Evolutionary conservation across 2,888 invertebrate genomes (phyloP).

Genomic region (Athetis lepigone): DNA sequence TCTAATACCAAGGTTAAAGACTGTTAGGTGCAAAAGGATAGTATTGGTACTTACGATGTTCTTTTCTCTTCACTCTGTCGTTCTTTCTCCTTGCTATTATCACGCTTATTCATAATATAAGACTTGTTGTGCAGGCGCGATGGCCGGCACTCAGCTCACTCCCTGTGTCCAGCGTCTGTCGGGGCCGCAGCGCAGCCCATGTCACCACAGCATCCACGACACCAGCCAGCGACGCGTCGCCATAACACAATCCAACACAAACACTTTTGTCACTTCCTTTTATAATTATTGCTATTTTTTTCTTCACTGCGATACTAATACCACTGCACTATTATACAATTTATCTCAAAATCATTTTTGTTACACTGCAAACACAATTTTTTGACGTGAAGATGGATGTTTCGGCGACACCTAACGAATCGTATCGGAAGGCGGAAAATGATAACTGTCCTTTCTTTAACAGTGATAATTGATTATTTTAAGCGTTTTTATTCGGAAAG

Average conservation of each 20-base stretch:
- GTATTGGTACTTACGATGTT: constrained; percentile 82
- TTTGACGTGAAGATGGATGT: constrained; percentile 72
- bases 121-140: constrained; percentile 84
- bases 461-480: constrained; percentile 54
- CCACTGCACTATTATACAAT: constrained; percentile 85
- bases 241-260: constrained; percentile 81
- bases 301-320: constrained; percentile 77
- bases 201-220: constrained; percentile 83
- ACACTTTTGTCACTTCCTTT: constrained; percentile 71
- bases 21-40: neutral
- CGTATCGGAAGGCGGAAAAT: constrained; percentile 49
- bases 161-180: constrained; percentile 85
- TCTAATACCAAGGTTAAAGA: neutral
- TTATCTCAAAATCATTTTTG: constrained; percentile 90
- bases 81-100: constrained; percentile 89
- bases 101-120: constrained; percentile 90
- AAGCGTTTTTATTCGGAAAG: constrained; percentile 74
- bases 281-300: constrained; percentile 79
- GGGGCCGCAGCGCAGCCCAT: constrained; percentile 86
- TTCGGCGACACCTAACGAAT: constrained; percentile 82
- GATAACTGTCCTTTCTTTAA: constrained; percentile 37
- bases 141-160: constrained; percentile 87
- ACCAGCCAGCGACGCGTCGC: constrained; percentile 78
- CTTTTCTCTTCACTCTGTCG: constrained; percentile 90
- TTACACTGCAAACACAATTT: constrained; percentile 84